Evolutionary conservation across 2,888 invertebrate genomes (phyloP).

Genomic region (Parapristionchus giblindavisi): DNA sequence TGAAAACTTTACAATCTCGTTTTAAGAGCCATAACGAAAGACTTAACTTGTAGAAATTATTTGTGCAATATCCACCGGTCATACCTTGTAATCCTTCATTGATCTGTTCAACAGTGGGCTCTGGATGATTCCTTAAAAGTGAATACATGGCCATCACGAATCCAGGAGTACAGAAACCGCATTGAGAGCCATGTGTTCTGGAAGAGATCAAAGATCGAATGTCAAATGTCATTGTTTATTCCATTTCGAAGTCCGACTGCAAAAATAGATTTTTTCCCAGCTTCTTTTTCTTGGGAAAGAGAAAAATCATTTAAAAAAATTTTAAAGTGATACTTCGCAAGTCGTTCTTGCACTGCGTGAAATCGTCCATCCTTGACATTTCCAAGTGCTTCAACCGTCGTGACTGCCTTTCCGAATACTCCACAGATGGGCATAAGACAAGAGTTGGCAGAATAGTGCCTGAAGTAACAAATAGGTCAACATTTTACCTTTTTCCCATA

Average conservation of each 20-base stretch:
- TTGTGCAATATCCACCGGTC: neutral
- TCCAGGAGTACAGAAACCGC: constrained; percentile 93
- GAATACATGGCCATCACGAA: constrained; percentile 97
- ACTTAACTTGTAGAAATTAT: too few relatives aligned
- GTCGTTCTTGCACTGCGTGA: constrained; percentile 81
- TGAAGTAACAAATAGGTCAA: constrained; percentile 44
- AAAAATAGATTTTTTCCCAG: neutral
- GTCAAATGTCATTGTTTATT: too few relatives aligned
- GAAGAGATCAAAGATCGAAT: constrained; percentile 14
- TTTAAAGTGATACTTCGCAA: constrained; percentile 56
- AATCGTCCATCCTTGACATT: constrained; percentile 78
- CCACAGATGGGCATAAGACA: constrained; percentile 87
- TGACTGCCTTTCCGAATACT: constrained; percentile 87
- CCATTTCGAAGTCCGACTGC: too few relatives aligned
- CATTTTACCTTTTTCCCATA: too few relatives aligned
- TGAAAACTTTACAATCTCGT: neutral
- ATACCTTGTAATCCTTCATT: constrained; percentile 62
- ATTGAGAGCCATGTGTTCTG: constrained; percentile 87
- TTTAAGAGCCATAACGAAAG: neutral
- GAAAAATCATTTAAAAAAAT: neutral
- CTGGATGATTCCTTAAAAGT: constrained; percentile 80
- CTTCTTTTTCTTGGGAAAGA: neutral
- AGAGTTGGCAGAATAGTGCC: constrained; percentile 79
- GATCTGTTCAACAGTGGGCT: constrained; percentile 73
- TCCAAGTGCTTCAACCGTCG: constrained; percentile 92